These are phyloP conservation scores for Syrphus vitripennis DNA, from an alignment of 2,888 invertebrate genomes.

Conservation along the genomic window DNA sequence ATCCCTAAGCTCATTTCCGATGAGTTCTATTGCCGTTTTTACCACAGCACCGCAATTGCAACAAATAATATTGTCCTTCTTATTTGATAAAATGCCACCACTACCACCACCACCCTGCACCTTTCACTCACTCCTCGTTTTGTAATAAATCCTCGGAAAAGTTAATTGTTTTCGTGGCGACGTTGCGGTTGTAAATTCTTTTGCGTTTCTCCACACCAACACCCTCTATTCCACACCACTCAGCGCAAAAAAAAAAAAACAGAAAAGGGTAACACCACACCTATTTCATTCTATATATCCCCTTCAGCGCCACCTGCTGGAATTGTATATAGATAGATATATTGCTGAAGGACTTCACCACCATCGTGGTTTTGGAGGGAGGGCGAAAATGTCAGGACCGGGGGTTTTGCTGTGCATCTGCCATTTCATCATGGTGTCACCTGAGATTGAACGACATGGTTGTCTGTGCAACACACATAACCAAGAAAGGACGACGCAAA, in stretches of 20 bases:
- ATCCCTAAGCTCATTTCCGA: slow-evolving; percentile 41
- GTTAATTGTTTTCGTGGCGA: slow-evolving; percentile 70
- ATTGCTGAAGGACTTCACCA: slow-evolving; percentile 46
- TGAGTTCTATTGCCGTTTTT: slow-evolving; percentile 31
- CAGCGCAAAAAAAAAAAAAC: background rate
- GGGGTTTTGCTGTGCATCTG: slow-evolving; percentile 48
- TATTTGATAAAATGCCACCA: background rate
- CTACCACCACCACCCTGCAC: background rate
- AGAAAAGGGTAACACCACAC: slow-evolving; percentile 5
- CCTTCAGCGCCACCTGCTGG: slow-evolving; percentile 10
- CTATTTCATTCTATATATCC: slow-evolving; percentile 10
- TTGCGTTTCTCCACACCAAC: slow-evolving; percentile 39
- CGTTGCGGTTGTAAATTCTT: slow-evolving; percentile 71
- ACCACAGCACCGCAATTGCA: background rate
- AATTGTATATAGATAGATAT: background rate
- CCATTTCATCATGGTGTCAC: slow-evolving; percentile 71
- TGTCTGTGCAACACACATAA: slow-evolving; percentile 53
- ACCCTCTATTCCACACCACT: background rate
- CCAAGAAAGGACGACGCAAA: slow-evolving; percentile 68
- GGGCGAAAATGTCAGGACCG: background rate
- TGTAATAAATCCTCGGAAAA: slow-evolving; percentile 67
- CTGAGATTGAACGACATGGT: slow-evolving; percentile 71
- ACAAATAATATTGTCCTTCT: background rate
- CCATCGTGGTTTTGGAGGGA: no score
- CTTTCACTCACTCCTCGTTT: background rate